Evolutionary conservation across 2,113 vertebrate species (phyloP).

Genomic region (Thymallus thymallus): DNA sequence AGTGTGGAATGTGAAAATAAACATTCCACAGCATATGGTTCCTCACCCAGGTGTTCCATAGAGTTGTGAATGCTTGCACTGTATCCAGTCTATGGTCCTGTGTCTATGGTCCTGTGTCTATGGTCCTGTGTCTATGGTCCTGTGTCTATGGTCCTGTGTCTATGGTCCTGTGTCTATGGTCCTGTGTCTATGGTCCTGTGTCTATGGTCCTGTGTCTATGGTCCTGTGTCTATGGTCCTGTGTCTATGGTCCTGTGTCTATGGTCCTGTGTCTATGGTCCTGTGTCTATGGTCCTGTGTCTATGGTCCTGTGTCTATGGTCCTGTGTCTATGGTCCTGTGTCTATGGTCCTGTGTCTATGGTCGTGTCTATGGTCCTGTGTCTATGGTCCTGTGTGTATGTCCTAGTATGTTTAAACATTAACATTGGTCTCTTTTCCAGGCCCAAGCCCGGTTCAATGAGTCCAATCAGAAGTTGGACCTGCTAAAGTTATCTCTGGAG

Average conservation of each 20-base stretch:
- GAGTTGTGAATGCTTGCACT: too few species aligned
- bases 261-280: too few species aligned
- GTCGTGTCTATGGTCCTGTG: too few species aligned
- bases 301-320: too few species aligned
- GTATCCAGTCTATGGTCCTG: too few species aligned
- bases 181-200: too few species aligned
- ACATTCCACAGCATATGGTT: not conserved
- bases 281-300: not conserved
- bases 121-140: not conserved
- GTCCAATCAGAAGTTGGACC: slow-evolving; percentile 88
- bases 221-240: too few species aligned
- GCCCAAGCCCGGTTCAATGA: slow-evolving; percentile 89
- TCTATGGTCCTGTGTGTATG: not conserved
- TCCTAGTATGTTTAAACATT: not conserved
- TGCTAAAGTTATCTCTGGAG: slow-evolving; percentile 87
- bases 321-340: not conserved
- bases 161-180: not conserved
- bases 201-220: not conserved
- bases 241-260: not conserved
- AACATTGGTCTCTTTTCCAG: slow-evolving; percentile 2
- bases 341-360: not conserved
- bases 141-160: not conserved
- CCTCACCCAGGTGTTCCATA: not conserved
- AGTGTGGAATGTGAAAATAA: slow-evolving; percentile 14
- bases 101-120: not conserved